These are phyloP conservation scores for Cyprinodon brontotheroides DNA, from an alignment of 2,113 vertebrate species.

Conservation along the genomic window DNA sequence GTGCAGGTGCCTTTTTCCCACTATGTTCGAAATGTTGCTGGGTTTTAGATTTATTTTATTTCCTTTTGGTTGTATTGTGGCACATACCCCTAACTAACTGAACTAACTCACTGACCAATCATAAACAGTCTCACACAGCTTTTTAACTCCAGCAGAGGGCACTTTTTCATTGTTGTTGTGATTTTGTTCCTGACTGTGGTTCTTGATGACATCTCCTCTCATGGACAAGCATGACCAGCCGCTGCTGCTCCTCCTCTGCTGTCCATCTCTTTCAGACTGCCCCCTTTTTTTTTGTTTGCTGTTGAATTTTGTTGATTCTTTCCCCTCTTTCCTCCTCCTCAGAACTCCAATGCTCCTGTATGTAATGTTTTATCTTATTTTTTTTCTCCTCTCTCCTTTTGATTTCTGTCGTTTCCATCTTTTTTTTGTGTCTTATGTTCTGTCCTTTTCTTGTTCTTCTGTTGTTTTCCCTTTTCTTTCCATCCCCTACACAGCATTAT, in stretches of 20 bases:
- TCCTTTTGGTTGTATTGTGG: slow-evolving; percentile 52
- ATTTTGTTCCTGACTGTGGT: slow-evolving; percentile 67
- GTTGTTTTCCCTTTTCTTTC: slow-evolving; percentile 49
- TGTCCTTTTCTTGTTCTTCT: slow-evolving; percentile 76
- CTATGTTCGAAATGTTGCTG: slow-evolving; percentile 46
- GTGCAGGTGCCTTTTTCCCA: too few species aligned
- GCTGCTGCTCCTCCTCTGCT: slow-evolving; percentile 71
- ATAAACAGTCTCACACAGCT: slow-evolving; percentile 47
- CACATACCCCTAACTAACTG: slow-evolving; percentile 66
- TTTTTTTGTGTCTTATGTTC: slow-evolving; percentile 92
- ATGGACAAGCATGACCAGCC: slow-evolving; percentile 77
- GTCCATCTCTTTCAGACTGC: slow-evolving; percentile 69
- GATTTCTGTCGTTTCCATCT: slow-evolving; percentile 71
- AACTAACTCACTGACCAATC: slow-evolving; percentile 75
- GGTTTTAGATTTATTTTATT: slow-evolving; percentile 28
- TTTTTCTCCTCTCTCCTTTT: slow-evolving; percentile 90
- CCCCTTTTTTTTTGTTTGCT: slow-evolving; percentile 41
- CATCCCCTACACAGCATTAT: slow-evolving; percentile 95
- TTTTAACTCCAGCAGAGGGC: slow-evolving; percentile 53
- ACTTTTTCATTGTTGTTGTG: slow-evolving; percentile 41
- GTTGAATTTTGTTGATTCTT: slow-evolving; percentile 56
- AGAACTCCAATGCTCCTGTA: slow-evolving; percentile 82
- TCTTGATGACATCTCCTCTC: slow-evolving; percentile 70
- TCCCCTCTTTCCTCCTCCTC: slow-evolving; percentile 45
- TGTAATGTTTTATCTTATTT: slow-evolving; percentile 96